These are phyloP conservation scores for Podarcis muralis DNA, from an alignment of 2,113 vertebrate species.

Conservation along the genomic window DNA sequence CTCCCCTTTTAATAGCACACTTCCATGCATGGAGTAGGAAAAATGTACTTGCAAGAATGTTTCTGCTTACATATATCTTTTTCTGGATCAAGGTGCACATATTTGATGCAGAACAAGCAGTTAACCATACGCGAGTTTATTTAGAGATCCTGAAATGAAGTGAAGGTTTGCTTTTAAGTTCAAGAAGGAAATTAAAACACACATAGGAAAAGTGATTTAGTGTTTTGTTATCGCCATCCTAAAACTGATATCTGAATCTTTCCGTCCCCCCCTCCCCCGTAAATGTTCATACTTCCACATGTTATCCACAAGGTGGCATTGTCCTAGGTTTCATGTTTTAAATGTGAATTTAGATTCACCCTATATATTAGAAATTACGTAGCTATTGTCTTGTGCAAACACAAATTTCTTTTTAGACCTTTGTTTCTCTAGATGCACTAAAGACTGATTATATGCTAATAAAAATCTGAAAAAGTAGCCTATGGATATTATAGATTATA, in stretches of 20 bases:
- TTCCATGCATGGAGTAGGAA: not conserved
- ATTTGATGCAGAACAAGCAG: not conserved
- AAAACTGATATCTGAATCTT: not conserved
- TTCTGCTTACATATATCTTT: not conserved
- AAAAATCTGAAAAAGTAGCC: not conserved
- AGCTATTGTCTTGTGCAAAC: not conserved
- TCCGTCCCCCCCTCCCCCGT: fast-evolving
- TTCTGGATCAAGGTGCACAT: not conserved
- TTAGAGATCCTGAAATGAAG: not conserved
- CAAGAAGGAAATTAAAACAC: not conserved
- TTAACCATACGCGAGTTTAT: not conserved
- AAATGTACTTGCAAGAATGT: not conserved
- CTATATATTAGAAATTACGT: not conserved
- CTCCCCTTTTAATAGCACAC: not conserved
- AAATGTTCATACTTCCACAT: not conserved
- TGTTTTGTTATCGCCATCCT: not conserved
- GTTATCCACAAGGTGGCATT: slow-evolving; percentile 48
- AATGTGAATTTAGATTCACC: not conserved
- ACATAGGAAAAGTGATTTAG: not conserved
- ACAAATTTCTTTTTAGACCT: not conserved
- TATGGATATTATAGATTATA: not conserved
- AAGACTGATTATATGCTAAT: not conserved
- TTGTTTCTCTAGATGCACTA: not conserved
- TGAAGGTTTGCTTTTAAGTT: not conserved
- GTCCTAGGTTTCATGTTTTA: fast-evolving